Base-by-base conservation (phyloP, 1,140 invertebrate species). In the Frieseomelitta varia region DNA sequence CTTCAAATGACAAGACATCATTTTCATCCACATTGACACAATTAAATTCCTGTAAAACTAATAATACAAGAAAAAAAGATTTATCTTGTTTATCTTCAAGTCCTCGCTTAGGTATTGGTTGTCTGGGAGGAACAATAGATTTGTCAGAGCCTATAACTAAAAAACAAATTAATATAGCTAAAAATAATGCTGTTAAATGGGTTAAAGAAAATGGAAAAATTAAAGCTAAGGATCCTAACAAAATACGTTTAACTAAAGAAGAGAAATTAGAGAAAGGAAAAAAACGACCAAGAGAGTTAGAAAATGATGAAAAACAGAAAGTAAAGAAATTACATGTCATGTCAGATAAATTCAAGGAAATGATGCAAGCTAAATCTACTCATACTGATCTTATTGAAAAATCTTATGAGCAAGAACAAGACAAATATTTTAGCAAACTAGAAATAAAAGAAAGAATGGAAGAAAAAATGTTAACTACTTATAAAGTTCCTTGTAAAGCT, bases 391-490 rank as follows among this genome's bases (percentile, higher is more conserved):
- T 98, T 24, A 95, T 98, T 6, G 95, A 97, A 89, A 94, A 96
- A 85, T 96, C 96, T 53, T 97, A 98, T 74, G 95, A 96, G 75
- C 96, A 97, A 89, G 97, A 97, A 81, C 95, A 98, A 91, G 97
- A 98, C 27, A 97, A 98, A 88, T 99, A 99, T 93, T 99, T 99
- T 87, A 96, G 97, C 84, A 97, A 97, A 91, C 92, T 99, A 75
- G 98, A 99, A 93, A 96, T 97, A 85, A 99, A 98, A 91, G 98
- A 99, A 94, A 96, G 96, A 87, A 97, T 99, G 96, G 98, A 99
- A 93, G 97, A 98, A 79, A 99, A 99, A 94, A 98, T 99, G 98
- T 92, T 97, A 30, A 96, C 95, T 61, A 99, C 98, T 12, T 98
- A 95, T 91, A 97, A 98, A 94, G 94, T 99, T 30, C 94, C 96